Conservation (phyloP, 2,888 invertebrate species). For the Stratiomys singularior region DNA sequence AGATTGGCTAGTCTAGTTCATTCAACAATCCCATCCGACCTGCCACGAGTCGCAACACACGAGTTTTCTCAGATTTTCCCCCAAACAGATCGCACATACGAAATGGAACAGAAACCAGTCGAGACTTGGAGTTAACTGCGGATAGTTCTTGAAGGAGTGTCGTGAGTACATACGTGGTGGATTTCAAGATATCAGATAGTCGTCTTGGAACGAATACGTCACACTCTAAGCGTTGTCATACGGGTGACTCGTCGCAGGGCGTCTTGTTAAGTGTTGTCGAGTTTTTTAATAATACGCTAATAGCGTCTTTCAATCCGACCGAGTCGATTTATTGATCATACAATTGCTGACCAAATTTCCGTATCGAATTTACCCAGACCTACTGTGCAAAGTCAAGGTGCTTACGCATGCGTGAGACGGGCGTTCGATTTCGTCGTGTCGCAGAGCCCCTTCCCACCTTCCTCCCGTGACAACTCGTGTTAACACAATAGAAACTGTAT, state of each 20-base stretch:
- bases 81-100: too few relatives aligned
- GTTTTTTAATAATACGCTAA: too few relatives aligned
- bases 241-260: slow-evolving; percentile 19
- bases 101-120: slow-evolving; percentile 9
- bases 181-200: slow-evolving; percentile 1
- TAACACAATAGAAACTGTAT: neutral
- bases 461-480: neutral
- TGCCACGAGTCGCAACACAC: too few relatives aligned
- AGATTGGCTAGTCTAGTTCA: neutral
- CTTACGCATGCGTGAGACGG: slow-evolving; percentile 22
- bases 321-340: too few relatives aligned
- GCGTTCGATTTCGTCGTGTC: slow-evolving; percentile 5
- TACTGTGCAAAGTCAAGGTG: neutral
- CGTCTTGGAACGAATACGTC: slow-evolving; percentile 20
- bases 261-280: neutral
- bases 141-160: neutral
- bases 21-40: too few relatives aligned
- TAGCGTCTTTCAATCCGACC: too few relatives aligned
- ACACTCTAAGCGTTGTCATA: neutral
- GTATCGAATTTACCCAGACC: neutral
- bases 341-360: too few relatives aligned
- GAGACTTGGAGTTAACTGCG: neutral
- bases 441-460: neutral
- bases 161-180: neutral
- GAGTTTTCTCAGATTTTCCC: neutral